Evolutionary conservation across 2,797 vertebrate genomes (phyloP).

Genomic region (Acrossocheilus fasciatus): DNA sequence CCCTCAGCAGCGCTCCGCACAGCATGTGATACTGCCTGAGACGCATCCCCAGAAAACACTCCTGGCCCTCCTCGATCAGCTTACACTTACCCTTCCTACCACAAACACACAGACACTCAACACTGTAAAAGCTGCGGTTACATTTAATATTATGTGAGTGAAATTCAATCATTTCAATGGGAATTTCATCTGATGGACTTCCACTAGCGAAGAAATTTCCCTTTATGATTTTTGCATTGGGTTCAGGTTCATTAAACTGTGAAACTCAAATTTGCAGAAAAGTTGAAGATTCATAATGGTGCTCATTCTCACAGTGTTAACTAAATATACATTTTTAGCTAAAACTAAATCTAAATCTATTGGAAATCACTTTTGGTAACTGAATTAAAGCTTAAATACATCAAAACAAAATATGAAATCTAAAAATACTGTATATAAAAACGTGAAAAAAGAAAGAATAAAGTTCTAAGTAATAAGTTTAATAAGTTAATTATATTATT

Average conservation of each 20-base stretch:
- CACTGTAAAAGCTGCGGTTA: not conserved
- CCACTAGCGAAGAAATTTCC: not conserved
- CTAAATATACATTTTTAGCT: not conserved
- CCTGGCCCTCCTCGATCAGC: constrained; percentile 87
- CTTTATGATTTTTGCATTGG: not conserved
- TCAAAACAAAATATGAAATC: not conserved
- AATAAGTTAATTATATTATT: not conserved
- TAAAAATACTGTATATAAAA: not conserved
- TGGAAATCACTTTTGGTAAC: not conserved
- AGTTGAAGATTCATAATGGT: not conserved
- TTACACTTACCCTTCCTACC: constrained; percentile 91
- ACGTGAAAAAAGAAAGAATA: not conserved
- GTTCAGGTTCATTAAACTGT: not conserved
- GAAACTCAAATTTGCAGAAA: not conserved
- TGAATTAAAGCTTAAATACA: not conserved
- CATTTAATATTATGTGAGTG: not conserved
- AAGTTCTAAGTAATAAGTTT: not conserved
- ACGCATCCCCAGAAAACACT: constrained; percentile 91
- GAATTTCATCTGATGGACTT: not conserved
- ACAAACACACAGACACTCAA: not conserved
- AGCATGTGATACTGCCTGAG: constrained; percentile 96
- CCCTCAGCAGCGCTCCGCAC: constrained; percentile 90
- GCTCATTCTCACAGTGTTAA: not conserved
- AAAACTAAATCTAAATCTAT: no score
- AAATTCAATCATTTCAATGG: not conserved